These are phyloP conservation scores for Stenodema calcarata DNA, from an alignment of 2,888 invertebrate species.

Conservation along the genomic window DNA sequence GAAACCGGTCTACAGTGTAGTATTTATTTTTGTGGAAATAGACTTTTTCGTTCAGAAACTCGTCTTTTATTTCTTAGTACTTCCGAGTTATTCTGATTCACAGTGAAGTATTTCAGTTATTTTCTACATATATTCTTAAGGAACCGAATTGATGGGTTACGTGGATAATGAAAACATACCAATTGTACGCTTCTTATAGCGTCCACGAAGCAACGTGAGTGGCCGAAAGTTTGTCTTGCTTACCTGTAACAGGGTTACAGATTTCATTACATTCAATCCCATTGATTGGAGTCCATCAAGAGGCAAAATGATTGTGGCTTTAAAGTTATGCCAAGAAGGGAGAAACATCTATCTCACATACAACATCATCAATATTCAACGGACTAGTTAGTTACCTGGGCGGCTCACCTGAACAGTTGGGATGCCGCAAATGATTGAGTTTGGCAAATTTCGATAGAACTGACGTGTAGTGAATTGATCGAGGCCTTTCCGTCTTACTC, in stretches of 20 bases:
- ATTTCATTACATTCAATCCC: neutral
- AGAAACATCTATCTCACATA: conserved; percentile 18
- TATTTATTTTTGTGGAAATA: too few relatives aligned
- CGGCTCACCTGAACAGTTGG: neutral
- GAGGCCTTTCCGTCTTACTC: neutral
- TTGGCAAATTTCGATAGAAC: neutral
- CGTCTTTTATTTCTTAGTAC: too few relatives aligned
- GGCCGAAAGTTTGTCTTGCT: neutral
- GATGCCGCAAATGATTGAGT: neutral
- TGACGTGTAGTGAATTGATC: neutral
- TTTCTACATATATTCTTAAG: too few relatives aligned
- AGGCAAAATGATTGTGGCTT: conserved; percentile 22
- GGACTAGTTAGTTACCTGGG: neutral
- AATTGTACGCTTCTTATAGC: too few relatives aligned
- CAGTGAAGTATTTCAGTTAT: too few relatives aligned
- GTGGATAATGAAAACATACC: too few relatives aligned
- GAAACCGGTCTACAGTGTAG: too few relatives aligned
- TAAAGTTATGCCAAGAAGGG: neutral
- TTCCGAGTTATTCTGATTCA: too few relatives aligned
- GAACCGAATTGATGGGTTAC: too few relatives aligned
- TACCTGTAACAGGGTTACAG: neutral
- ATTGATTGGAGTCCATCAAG: neutral
- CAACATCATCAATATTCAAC: conserved; percentile 18
- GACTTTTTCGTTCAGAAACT: too few relatives aligned
- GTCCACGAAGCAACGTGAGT: neutral